phyloP scores from a whole-genome alignment of 2,797 vertebrate species.

The Chelmon rostratus region DNA sequence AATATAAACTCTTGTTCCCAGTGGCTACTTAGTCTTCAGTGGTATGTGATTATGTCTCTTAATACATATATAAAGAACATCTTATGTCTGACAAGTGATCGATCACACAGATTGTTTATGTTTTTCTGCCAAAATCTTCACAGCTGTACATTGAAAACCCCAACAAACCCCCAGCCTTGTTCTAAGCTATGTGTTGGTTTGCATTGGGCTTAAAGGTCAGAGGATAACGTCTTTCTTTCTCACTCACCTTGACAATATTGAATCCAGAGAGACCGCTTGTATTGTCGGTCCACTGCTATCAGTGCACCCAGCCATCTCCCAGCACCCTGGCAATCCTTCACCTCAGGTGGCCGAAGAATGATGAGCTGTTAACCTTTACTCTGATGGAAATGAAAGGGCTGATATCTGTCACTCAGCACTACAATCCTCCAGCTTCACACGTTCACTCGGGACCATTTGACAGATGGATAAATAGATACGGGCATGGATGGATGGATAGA shows the following conservation, averaged over 20 bases:
- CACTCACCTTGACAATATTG: slow-evolving; percentile 40
- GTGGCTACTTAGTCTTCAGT: not conserved
- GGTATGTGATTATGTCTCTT: not conserved
- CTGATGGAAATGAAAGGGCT: slow-evolving; percentile 74
- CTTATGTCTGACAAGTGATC: not conserved
- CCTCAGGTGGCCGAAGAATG: slow-evolving; percentile 66
- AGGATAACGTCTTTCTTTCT: slow-evolving; percentile 50
- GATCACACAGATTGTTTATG: not conserved
- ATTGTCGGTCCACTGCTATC: slow-evolving; percentile 47
- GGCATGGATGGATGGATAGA: slow-evolving; percentile 35
- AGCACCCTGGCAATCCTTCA: slow-evolving; percentile 47
- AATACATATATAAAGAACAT: not conserved
- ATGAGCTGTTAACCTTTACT: slow-evolving; percentile 82
- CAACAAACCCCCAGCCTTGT: slow-evolving; percentile 7
- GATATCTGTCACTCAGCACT: slow-evolving; percentile 67
- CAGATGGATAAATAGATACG: slow-evolving; percentile 57
- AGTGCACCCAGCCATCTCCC: slow-evolving; percentile 7
- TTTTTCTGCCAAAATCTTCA: not conserved
- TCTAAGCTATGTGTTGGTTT: slow-evolving; percentile 40
- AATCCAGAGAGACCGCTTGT: slow-evolving; percentile 53
- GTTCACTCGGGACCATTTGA: slow-evolving; percentile 48
- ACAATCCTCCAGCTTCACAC: slow-evolving; percentile 54
- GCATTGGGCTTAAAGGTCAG: slow-evolving; percentile 55
- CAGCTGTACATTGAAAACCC: not conserved
- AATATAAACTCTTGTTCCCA: not conserved